Conservation (phyloP, 2,797 vertebrate genomes). For the Phalloptychus januarius region DNA sequence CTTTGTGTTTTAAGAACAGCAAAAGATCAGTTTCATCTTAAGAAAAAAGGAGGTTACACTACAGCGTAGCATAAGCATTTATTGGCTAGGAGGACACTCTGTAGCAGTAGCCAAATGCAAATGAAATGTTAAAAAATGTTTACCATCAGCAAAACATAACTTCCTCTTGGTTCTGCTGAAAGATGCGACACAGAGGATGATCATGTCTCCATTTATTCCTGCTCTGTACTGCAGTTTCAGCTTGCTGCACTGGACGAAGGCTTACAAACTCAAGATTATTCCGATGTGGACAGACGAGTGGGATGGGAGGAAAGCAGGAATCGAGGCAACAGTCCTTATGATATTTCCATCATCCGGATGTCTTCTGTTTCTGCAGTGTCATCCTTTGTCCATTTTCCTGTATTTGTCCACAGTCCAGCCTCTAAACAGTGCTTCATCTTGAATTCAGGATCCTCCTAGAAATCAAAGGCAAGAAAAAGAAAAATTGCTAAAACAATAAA, state of each 20-base stretch:
- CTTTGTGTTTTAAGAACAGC: constrained; percentile 37
- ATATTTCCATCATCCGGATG: constrained; percentile 93
- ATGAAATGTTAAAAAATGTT: constrained; percentile 1
- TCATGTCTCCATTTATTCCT: constrained; percentile 19
- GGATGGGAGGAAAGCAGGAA: constrained; percentile 24
- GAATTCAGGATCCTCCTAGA: constrained; percentile 82
- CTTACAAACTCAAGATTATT: constrained; percentile 26
- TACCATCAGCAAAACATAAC: constrained; percentile 7
- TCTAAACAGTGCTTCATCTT: constrained; percentile 83
- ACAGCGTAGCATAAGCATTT: constrained; percentile 29
- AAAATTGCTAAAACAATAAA: constrained; percentile 11
- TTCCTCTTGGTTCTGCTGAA: constrained; percentile 15
- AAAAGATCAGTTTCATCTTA: background rate
- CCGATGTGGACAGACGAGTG: constrained; percentile 24
- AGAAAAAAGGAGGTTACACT: constrained; percentile 7
- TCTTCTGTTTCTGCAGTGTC: constrained; percentile 88
- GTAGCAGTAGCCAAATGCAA: constrained; percentile 13
- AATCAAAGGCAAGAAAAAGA: background rate
- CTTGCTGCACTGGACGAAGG: constrained; percentile 12
- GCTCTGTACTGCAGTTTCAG: constrained; percentile 7
- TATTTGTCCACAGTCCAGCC: constrained; percentile 82
- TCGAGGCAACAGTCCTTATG: constrained; percentile 69
- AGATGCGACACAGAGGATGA: constrained; percentile 2
- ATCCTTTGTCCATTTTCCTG: constrained; percentile 84
- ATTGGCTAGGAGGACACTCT: constrained; percentile 18